phyloP scores from a whole-genome alignment of 2,113 vertebrate genomes.

The Megalops atlanticus region DNA sequence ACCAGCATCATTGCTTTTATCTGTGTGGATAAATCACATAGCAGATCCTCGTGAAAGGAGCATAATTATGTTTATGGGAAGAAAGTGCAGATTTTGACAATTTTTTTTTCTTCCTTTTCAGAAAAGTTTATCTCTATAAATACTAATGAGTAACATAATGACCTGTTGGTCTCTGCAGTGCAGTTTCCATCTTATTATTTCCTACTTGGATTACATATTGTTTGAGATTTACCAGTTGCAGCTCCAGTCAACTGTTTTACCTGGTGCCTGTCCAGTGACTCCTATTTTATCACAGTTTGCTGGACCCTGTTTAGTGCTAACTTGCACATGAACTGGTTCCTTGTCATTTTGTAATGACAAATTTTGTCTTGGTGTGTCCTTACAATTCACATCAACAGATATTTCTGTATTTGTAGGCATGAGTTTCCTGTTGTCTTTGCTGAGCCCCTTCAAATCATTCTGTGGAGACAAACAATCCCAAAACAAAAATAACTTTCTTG shows the following conservation, averaged over 20 bases:
- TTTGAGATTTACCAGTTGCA: constrained; percentile 50
- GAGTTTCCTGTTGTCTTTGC: neutral
- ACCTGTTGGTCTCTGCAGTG: constrained; percentile 19
- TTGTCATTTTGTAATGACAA: neutral
- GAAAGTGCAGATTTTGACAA: constrained; percentile 38
- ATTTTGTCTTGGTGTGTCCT: constrained; percentile 11
- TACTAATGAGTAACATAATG: constrained; percentile 28
- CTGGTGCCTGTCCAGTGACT: constrained; percentile 30
- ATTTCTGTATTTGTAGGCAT: neutral
- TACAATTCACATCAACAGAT: neutral
- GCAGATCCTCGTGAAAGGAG: constrained; percentile 55
- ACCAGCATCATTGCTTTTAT: constrained; percentile 60
- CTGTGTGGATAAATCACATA: constrained; percentile 59
- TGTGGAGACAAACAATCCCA: neutral
- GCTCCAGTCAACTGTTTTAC: constrained; percentile 41
- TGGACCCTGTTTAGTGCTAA: constrained; percentile 35
- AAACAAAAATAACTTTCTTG: neutral
- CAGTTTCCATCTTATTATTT: constrained; percentile 39
- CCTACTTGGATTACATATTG: constrained; percentile 34
- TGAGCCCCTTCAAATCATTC: neutral
- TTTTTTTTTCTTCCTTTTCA: constrained; percentile 39
- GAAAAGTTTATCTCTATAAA: constrained; percentile 23
- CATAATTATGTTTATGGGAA: constrained; percentile 52
- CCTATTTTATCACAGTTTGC: constrained; percentile 38
- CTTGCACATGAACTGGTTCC: constrained; percentile 6